Conservation (phyloP, 2,797 vertebrate genomes). For the Momotus momota region DNA sequence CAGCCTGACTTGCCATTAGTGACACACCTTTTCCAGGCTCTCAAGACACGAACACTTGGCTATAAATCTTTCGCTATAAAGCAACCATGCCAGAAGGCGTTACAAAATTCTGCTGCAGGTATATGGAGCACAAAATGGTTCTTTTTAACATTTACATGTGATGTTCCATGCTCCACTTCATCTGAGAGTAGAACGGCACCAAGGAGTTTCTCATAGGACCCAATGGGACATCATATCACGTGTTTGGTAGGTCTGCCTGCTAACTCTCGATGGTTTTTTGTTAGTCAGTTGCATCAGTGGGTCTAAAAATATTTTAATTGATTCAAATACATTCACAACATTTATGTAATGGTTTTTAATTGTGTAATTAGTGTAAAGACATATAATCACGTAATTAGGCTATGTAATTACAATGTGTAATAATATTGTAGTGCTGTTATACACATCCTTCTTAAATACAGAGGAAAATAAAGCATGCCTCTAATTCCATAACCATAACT, state of each 20-base stretch:
- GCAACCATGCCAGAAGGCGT: background rate
- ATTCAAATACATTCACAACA: slow-evolving; percentile 61
- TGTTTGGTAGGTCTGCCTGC: background rate
- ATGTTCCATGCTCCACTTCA: background rate
- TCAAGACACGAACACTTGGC: accelerated
- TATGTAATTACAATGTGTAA: slow-evolving; percentile 68
- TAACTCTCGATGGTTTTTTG: background rate
- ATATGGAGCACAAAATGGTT: background rate
- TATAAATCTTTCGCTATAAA: background rate
- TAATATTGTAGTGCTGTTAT: slow-evolving; percentile 60
- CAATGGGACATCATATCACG: background rate
- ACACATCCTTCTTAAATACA: slow-evolving; percentile 34
- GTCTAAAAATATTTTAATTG: slow-evolving; percentile 65
- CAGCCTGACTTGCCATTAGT: background rate
- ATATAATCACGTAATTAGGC: slow-evolving; percentile 68
- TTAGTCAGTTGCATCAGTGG: background rate
- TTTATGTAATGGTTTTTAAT: slow-evolving; percentile 68
- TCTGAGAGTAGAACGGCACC: background rate
- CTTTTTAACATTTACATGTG: background rate
- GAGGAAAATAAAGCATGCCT: background rate
- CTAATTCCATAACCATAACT: background rate
- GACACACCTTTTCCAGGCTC: background rate
- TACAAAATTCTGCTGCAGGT: background rate
- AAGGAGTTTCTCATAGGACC: background rate
- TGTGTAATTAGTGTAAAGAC: slow-evolving; percentile 72